Conservation (phyloP, 2,888 invertebrate species). For the Troilus luridus region DNA sequence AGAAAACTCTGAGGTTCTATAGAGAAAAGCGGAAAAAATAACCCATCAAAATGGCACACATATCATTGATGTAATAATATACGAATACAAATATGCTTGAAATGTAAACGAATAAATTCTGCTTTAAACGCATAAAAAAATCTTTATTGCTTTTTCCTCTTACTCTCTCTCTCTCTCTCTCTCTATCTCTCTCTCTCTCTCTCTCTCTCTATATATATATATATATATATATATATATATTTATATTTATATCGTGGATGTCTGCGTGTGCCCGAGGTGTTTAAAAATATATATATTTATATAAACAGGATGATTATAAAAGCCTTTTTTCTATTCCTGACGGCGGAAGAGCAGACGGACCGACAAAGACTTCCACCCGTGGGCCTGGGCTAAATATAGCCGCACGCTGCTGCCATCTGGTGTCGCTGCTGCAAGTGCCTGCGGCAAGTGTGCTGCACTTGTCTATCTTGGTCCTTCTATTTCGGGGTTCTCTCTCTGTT, state of each 20-base stretch:
- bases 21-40: too few relatives aligned
- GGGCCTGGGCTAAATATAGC: constrained; percentile 19
- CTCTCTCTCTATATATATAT: background rate
- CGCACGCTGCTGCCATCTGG: background rate
- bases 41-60: too few relatives aligned
- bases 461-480: background rate
- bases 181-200: too few relatives aligned
- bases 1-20: too few relatives aligned
- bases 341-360: constrained; percentile 11
- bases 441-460: constrained; percentile 38
- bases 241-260: too few relatives aligned
- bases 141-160: too few relatives aligned
- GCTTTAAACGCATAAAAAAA: too few relatives aligned
- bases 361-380: constrained; percentile 20
- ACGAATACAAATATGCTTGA: too few relatives aligned
- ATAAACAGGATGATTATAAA: constrained; percentile 6
- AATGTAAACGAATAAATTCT: too few relatives aligned
- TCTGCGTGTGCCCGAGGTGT: too few relatives aligned
- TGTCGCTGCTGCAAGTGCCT: background rate
- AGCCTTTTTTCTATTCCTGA: background rate
- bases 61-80: too few relatives aligned
- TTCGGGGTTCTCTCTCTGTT: background rate
- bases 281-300: background rate
- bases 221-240: background rate
- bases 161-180: too few relatives aligned